phyloP scores from a whole-genome alignment of 1,140 invertebrate genomes.

The Ceratoteleas bidentatus region DNA sequence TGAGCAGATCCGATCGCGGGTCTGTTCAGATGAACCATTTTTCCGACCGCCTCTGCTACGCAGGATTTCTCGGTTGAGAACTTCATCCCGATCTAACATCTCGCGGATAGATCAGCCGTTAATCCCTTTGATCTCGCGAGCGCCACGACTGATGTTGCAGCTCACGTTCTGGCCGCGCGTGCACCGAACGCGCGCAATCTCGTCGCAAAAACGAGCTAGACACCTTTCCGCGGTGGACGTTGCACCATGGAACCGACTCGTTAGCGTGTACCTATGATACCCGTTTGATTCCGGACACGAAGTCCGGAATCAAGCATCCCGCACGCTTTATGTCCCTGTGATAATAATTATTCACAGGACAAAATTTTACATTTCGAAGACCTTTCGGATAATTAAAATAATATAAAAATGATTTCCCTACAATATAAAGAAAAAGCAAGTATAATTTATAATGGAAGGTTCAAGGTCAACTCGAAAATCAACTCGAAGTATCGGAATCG shows the following conservation, averaged over 20 bases:
- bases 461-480: too few species aligned
- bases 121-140: conserved; percentile 53
- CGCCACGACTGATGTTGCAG: conserved; percentile 35
- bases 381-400: too few species aligned
- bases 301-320: conserved; percentile 7
- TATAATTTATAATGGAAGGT: too few species aligned
- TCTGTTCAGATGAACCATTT: conserved; percentile 31
- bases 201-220: conserved; percentile 54
- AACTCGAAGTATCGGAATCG: too few species aligned
- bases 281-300: conserved; percentile 53
- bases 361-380: too few species aligned
- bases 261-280: conserved; percentile 56
- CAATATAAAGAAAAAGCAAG: too few species aligned
- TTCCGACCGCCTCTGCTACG: conserved; percentile 9
- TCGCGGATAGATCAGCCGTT: conserved; percentile 19
- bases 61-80: conserved; percentile 37
- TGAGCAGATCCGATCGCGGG: conserved; percentile 28
- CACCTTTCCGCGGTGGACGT: conserved; percentile 43
- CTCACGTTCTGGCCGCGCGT: conserved; percentile 51
- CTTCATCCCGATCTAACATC: conserved; percentile 57
- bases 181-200: conserved; percentile 37
- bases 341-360: too few species aligned
- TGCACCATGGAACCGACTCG: conserved; percentile 43
- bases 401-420: too few species aligned
- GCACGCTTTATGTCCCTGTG: too few species aligned